Base-by-base conservation (phyloP, 2,113 vertebrate genomes). In the Petromus typicus region DNA sequence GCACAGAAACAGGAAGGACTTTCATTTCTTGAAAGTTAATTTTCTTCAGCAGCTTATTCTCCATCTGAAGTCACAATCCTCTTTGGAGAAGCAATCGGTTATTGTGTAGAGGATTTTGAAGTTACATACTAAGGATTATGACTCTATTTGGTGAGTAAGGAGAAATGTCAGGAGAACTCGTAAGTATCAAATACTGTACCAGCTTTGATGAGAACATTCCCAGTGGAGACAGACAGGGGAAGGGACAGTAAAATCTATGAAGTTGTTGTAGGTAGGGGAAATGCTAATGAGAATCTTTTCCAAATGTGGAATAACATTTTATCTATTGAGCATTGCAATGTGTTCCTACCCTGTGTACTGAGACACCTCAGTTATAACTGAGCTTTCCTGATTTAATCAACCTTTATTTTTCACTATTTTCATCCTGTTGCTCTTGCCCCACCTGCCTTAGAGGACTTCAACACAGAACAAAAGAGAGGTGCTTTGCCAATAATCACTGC, bases 61-160 rank as follows among this genome's bases (percentile, higher is more conserved):
- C 89, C 95, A 96, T 97, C 94, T 95, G 73, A 97, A 97, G 96
- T 93, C 73, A 23, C 96, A 97, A 96, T 97, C 97, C 97, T 97
- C 95, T 98, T 96, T 95, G 93, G 93, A 78, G 91, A 97, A 97
- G 94, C 95, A 95, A 96, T 90, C 89, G 94, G 89, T 96, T 97
- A 97, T 97, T 98, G 97, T 97, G 95, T 78, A 93, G 91, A 97
- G 97, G 97, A 96, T 98, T 98, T 90, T 93, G 84, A 91, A 96
- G 96, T 96, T 95, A 92, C 93, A 94, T 92, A 85, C 94, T 95
- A 95, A 97, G 96, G 97, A 95, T 97, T 98, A 97, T 93, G 94
- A 90, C 96, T 98, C 95, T 97, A 97, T 97, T 94, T 91, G 87
- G 96, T 94, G 91, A 95, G 84, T 89, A 86, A 93, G 94, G 69